Conservation (phyloP, 2,797 vertebrate species). For the Urocyon cinereoargenteus region DNA sequence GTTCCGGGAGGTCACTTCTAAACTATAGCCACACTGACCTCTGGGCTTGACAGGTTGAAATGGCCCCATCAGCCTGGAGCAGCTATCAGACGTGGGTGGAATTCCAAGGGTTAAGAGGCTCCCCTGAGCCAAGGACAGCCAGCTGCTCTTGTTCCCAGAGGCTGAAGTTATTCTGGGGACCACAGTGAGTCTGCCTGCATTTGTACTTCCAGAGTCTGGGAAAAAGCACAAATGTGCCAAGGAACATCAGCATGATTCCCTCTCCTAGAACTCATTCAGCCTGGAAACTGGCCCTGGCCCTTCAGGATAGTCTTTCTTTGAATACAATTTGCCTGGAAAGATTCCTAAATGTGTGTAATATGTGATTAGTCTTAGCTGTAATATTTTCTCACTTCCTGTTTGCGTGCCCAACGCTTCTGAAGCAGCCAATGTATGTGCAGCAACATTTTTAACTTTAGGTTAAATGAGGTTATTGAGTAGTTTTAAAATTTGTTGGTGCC, state of each 20-base stretch:
- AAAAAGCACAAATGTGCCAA: background rate
- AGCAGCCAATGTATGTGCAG: background rate
- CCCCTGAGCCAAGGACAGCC: background rate
- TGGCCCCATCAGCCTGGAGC: background rate
- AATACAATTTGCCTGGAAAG: background rate
- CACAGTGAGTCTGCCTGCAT: background rate
- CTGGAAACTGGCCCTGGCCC: background rate
- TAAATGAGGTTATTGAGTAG: background rate
- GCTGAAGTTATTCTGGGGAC: background rate
- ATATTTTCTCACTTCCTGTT: conserved; percentile 31
- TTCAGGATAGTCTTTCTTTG: background rate
- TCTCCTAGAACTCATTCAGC: background rate
- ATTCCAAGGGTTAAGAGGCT: background rate
- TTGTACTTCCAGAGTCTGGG: background rate
- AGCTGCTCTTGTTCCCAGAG: background rate
- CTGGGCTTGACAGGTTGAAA: background rate
- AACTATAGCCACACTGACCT: background rate
- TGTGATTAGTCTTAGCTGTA: background rate
- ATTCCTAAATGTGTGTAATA: background rate
- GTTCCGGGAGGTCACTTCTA: background rate
- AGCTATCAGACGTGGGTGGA: background rate
- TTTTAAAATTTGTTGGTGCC: conserved; percentile 23
- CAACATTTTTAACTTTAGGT: background rate
- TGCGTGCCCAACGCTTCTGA: conserved; percentile 28
- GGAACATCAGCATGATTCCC: background rate